Evolutionary conservation across 2,113 vertebrate species (phyloP).

Genomic region (Monopterus albus): DNA sequence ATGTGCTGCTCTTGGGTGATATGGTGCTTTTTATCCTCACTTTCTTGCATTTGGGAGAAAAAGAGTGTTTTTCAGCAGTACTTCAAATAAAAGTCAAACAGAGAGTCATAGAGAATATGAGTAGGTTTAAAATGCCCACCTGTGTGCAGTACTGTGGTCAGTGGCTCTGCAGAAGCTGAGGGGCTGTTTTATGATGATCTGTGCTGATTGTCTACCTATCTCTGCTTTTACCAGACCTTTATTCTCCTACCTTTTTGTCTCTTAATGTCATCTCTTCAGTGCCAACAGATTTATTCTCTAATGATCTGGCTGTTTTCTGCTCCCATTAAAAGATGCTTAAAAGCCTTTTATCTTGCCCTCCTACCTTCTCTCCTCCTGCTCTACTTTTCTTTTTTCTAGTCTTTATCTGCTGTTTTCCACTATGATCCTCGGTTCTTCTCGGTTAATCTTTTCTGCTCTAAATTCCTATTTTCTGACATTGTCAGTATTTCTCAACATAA

Average conservation of each 20-base stretch:
- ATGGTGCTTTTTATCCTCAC: constrained; percentile 38
- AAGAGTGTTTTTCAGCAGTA: neutral
- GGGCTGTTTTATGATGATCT: constrained; percentile 16
- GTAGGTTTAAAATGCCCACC: constrained; percentile 22
- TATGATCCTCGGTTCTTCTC: too few species aligned
- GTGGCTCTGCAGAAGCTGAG: constrained; percentile 14
- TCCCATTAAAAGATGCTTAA: constrained; percentile 27
- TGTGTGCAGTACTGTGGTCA: constrained; percentile 25
- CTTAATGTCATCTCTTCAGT: constrained; percentile 9
- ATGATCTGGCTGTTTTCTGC: constrained; percentile 10
- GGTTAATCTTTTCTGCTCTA: too few species aligned
- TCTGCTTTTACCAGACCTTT: constrained; percentile 28
- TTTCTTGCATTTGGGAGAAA: constrained; percentile 13
- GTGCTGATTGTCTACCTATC: constrained; percentile 8
- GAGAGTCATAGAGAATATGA: neutral
- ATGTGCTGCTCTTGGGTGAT: constrained; percentile 6
- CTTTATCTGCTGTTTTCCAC: too few species aligned
- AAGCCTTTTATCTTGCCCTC: constrained; percentile 23
- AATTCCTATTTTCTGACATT: too few species aligned
- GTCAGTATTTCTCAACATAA: too few species aligned
- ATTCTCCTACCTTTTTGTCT: neutral
- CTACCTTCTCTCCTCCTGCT: too few species aligned
- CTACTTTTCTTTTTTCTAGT: too few species aligned
- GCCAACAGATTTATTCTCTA: constrained; percentile 12
- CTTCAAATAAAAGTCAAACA: constrained; percentile 29